Base-by-base conservation (phyloP, 2,797 vertebrate genomes). In the Coregonus suidteri region DNA sequence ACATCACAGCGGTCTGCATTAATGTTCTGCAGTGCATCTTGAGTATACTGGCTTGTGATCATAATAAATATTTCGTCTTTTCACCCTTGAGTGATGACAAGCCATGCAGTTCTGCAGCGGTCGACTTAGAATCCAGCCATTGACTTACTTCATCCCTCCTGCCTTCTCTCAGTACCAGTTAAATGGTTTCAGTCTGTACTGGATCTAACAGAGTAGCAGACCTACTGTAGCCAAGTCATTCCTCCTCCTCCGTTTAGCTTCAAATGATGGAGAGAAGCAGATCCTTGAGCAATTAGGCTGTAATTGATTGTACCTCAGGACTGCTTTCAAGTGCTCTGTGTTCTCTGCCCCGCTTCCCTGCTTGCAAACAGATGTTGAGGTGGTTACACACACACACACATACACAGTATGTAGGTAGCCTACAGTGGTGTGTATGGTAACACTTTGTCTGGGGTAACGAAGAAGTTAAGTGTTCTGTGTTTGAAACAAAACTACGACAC, bases 271-370 rank as follows among this genome's bases (percentile, higher is more conserved):
- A 75, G 70, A 11, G 74, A 70, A 71, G 64, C 72, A 84, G 82
- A 89, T 89, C 91, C 77, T 76, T 86, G 66, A 69, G 81, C 77
- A 74, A 90, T 91, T 89, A 90, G 85, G 82, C 84, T 89, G 85
- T 90, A 89, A 92, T 91, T 88, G 90, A 92, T 88, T 78, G 81
- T 84, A 84, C 78, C 53, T 84, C 79, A 78, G 75, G 85, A 81
- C 82, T 82, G 73, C 71, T 11, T 77, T 86, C 35, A 51, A 66
- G 77, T 78, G 73, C 82, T 34, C 13, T 35, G 59, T 54, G 53
- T 86, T 30, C 82, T 75, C 82, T 81, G 41, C 86, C 84, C 85
- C 87, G 80, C 80, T 54, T 73, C 82, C 82, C 84, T 87, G 76
- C 85, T 87, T 89, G 81, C 83, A 80, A 84, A 86, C 89, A 92